Conservation (phyloP, 2,113 vertebrate genomes). For the Charadrius vociferus region DNA sequence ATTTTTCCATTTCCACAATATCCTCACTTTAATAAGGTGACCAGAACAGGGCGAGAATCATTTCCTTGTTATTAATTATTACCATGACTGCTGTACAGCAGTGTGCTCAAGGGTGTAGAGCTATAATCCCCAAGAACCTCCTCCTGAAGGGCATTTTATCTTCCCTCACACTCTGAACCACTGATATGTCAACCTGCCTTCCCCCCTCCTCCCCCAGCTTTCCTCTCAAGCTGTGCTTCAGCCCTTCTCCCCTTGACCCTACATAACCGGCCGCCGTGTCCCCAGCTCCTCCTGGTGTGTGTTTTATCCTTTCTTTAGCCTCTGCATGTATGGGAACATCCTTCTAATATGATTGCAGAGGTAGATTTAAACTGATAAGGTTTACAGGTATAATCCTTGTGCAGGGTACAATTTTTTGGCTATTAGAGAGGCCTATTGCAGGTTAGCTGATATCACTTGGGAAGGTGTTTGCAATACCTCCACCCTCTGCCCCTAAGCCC, state of each 20-base stretch:
- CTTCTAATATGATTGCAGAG: neutral
- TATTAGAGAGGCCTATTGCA: neutral
- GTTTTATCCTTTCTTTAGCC: neutral
- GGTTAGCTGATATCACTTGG: neutral
- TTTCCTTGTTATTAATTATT: conserved; percentile 75
- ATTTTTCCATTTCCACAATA: conserved; percentile 74
- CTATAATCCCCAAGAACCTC: conserved; percentile 48
- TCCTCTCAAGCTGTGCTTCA: conserved; percentile 26
- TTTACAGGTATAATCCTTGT: neutral
- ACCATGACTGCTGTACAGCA: conserved; percentile 55
- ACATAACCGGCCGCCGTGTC: neutral
- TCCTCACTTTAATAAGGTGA: conserved; percentile 71
- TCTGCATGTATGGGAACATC: neutral
- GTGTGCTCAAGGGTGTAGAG: conserved; percentile 63
- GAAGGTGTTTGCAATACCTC: neutral
- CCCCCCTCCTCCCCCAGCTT: neutral
- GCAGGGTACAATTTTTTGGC: neutral
- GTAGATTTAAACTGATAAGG: neutral
- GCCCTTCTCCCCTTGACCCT: neutral
- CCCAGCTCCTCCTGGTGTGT: neutral
- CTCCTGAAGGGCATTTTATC: conserved; percentile 58
- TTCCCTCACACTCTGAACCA: conserved; percentile 12
- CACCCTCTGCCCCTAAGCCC: neutral
- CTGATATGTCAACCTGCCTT: neutral
- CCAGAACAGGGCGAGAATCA: conserved; percentile 71